phyloP scores from a whole-genome alignment of 2,888 invertebrate species.

The Omphaloscelis lunosa region DNA sequence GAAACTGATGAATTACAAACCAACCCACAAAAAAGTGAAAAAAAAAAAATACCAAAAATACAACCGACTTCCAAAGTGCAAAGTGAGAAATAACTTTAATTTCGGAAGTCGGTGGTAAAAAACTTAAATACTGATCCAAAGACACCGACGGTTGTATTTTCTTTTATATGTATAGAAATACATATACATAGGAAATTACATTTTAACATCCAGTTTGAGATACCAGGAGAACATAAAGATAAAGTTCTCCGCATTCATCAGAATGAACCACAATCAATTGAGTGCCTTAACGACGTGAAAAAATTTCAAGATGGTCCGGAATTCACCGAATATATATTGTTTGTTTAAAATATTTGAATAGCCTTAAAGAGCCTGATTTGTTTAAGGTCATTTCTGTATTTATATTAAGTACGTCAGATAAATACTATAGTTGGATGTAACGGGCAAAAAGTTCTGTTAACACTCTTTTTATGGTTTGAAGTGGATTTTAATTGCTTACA shows the following conservation, averaged over 20 bases:
- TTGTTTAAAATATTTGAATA: slow-evolving; percentile 44
- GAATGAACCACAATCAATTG: slow-evolving; percentile 36
- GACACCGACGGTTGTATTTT: no score
- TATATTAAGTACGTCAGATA: not conserved
- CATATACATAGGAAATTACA: no score
- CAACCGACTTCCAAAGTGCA: no score
- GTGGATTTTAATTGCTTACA: not conserved
- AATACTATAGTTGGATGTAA: not conserved
- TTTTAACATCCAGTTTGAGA: slow-evolving; percentile 9
- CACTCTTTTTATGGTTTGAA: slow-evolving; percentile 10
- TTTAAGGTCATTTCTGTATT: slow-evolving; percentile 10
- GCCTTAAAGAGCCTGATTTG: slow-evolving; percentile 39
- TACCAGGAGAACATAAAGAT: slow-evolving; percentile 41
- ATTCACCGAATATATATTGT: slow-evolving; percentile 40
- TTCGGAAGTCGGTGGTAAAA: no score
- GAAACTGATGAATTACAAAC: no score
- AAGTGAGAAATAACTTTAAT: no score
- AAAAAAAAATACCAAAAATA: no score
- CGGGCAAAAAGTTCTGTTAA: slow-evolving; percentile 19
- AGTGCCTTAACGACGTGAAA: slow-evolving; percentile 25
- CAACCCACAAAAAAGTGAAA: no score
- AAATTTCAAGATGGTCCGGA: slow-evolving; percentile 7
- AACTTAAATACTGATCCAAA: no score
- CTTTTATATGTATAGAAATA: no score
- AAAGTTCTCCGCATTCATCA: slow-evolving; percentile 23